Percentiles rank a stretch among this genome's conserved stretches.
Conservation (phyloP, 2,113 vertebrate genomes). For the Oncorhynchus kisutch region DNA sequence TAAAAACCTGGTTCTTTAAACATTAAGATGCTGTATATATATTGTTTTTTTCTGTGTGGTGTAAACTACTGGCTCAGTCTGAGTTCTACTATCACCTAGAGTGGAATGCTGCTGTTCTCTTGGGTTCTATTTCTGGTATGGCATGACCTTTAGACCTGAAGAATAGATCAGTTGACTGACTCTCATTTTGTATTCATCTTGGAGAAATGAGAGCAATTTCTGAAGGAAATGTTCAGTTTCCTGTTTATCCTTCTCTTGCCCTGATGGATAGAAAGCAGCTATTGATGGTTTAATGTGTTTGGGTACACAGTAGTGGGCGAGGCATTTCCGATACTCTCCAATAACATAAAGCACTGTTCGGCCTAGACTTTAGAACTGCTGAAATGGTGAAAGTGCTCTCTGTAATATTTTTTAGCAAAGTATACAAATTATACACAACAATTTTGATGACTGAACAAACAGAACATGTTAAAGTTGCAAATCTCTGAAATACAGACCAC, state of each 20-base stretch:
- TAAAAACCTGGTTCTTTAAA: background rate
- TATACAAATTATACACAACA: no score
- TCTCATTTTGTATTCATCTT: no score
- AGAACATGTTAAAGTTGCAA: no score
- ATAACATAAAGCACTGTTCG: background rate
- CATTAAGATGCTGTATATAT: background rate
- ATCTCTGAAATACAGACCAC: no score
- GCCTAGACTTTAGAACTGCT: background rate
- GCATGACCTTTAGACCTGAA: background rate
- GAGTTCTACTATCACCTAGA: background rate
- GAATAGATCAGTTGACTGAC: no score
- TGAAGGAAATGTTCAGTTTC: no score
- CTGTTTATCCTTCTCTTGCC: background rate
- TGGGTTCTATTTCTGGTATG: background rate
- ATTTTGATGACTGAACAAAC: no score
- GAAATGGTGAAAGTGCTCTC: no score
- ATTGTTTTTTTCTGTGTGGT: background rate
- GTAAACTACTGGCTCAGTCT: background rate
- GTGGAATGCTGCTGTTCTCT: background rate
- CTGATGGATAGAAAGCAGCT: background rate
- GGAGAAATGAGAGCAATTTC: no score
- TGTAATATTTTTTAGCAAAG: no score
- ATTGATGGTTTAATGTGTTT: no score
- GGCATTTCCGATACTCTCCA: background rate
- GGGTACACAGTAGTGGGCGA: background rate